Base-by-base conservation (phyloP, 2,888 invertebrate species). In the Strigamia crassipes region DNA sequence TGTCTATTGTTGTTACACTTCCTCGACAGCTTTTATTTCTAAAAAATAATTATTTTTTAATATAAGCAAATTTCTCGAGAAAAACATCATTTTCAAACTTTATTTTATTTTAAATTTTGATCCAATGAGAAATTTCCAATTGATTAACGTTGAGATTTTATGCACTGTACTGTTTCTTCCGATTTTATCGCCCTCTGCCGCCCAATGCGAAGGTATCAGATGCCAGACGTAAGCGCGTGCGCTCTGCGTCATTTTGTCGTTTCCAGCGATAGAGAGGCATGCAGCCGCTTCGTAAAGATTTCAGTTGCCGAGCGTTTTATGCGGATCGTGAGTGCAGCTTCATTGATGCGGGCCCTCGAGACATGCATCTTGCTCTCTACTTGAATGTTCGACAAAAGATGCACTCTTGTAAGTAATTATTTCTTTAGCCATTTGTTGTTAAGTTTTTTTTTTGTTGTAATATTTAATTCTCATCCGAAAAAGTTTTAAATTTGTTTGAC, bases 241-340 rank as follows among this genome's bases (percentile, higher is more conserved):
- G 61, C 61, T 66, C n/a, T 66, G 61, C 61, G 61, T 66, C 61
- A 66, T 66, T 23, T 66, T 66, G 61, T 66, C 61, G 61, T 66
- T 12, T 18, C 61, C 61, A 23, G 61, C 61, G 9, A 66, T 66
- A 66, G 61, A 66, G 1, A 66, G 13, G 61, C 61, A 18, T n/a
- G 61, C 61, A 66, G 23, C 61, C 61, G 61, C 61, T 66, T 23
- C 61, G 61, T 0, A 12, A 66, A 66, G 61, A 66, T 21, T 23
- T 51, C 61, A 66, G 61, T 66, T 66, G 61, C 21, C 38, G 23
- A 66, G 61, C 21, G 12, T 18, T n/a, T 12, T 21, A 66, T 23
- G 61, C 46, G 12, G 46, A 1, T 46, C 12, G 46, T 46, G 46
- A 46, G n/a, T 46, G 46, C 8, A n/a, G 46, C 46, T 46, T 46